A percentile compares a stretch with the other conserved stretches of the same genome.
Evolutionary conservation across 1,140 invertebrate genomes (phyloP).

Genomic region (Drosophila guanche): DNA sequence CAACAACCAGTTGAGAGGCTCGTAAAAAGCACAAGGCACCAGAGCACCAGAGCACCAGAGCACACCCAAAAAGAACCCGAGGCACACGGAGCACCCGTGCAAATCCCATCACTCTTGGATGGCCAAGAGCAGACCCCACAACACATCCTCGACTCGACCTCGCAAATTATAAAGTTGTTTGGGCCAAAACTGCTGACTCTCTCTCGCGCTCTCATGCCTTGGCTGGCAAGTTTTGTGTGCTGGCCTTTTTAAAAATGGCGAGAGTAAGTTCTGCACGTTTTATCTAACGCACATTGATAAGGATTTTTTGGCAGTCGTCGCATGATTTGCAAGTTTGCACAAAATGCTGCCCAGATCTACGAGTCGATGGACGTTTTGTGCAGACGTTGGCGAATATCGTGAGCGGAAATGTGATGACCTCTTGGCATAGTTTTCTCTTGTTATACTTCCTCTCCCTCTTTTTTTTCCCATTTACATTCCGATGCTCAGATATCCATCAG

Average conservation of each 20-base stretch:
- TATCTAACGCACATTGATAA: constrained; percentile 79
- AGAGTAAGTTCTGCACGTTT: constrained; percentile 59
- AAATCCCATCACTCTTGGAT: too few species aligned
- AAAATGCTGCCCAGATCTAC: constrained; percentile 39
- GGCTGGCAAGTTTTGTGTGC: constrained; percentile 60
- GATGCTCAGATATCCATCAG: constrained; percentile 19
- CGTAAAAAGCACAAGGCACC: constrained; percentile 69
- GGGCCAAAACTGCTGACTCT: constrained; percentile 67
- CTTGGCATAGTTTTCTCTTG: constrained; percentile 43
- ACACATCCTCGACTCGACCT: constrained; percentile 68
- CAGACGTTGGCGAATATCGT: constrained; percentile 55
- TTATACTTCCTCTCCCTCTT: not conserved
- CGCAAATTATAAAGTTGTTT: constrained; percentile 80
- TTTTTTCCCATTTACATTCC: constrained; percentile 27
- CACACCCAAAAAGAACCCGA: too few species aligned
- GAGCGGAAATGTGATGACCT: constrained; percentile 35
- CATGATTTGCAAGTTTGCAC: constrained; percentile 80
- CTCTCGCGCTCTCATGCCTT: constrained; percentile 9
- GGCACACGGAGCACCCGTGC: not conserved
- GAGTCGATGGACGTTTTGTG: constrained; percentile 53
- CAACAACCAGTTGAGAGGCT: constrained; percentile 67
- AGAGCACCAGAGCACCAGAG: constrained; percentile 1
- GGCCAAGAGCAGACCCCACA: constrained; percentile 27
- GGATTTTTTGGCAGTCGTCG: constrained; percentile 74
- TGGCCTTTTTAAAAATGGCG: constrained; percentile 48